Conservation (phyloP, 2,888 invertebrate genomes). For the Cyclophora punctaria region DNA sequence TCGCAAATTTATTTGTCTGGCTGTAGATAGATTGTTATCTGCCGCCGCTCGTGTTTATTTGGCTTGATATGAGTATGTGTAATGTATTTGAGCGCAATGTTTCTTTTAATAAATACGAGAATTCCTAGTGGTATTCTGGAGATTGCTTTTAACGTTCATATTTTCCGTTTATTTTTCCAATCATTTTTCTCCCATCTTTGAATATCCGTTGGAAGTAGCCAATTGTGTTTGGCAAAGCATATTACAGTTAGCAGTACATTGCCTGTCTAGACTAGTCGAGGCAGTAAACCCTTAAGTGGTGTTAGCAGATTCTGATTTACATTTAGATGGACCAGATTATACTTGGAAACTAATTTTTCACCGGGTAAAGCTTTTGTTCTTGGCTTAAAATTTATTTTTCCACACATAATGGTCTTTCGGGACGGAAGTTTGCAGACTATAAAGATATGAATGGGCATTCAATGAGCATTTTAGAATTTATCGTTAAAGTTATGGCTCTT, state of each 20-base stretch:
- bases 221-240: conserved; percentile 12
- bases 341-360: neutral
- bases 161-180: no score
- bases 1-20: conserved; percentile 54
- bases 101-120: conserved; percentile 5
- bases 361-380: conserved; percentile 8
- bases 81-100: no score
- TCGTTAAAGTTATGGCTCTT: no score
- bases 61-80: neutral
- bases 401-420: no score
- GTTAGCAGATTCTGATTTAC: conserved; percentile 21
- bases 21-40: conserved; percentile 34
- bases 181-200: no score
- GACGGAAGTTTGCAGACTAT: no score
- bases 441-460: no score
- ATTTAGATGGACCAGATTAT: conserved; percentile 10
- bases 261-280: conserved; percentile 23
- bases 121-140: neutral
- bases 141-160: no score
- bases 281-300: conserved; percentile 10
- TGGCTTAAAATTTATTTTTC: no score
- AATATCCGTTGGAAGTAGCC: conserved; percentile 5
- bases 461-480: no score
- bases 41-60: conserved; percentile 15
- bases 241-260: conserved; percentile 20